Evolutionary conservation across 2,797 vertebrate genomes (phyloP), one percentile per base, ranked within the genome.

Genomic region (Sebastes jordani): DNA sequence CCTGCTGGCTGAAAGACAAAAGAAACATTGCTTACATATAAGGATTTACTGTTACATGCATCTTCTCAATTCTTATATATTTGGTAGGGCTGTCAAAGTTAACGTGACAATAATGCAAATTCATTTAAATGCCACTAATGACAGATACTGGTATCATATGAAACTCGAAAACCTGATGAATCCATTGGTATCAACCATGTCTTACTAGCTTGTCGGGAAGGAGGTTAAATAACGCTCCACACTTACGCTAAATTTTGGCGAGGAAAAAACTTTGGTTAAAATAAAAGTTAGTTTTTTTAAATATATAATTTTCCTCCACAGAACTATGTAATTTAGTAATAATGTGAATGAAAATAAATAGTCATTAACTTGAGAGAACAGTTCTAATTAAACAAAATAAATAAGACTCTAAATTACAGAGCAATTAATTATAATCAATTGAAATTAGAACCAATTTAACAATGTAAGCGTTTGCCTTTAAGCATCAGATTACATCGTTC

Each of bases 1-100:
- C 76, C 3, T 11, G 64, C 61, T 36, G 30, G 56, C 95, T 95
- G 87, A 14, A 84, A 87, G 64, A 84, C 29, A 56, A 42, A 66
- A 69, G 38, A 42, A 42, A 42, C 52, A 11, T 56, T 56, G 11
- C 22, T 56, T 23, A 11, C 25, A 56, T 56, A 23, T 14, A 14
- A 56, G 6, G 23, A 58, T 4, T 25, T 27, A 58, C 13, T 27
- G 55, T 25, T 56, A 23, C 23, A 27, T 56, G 23, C 22, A 56
- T 14, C 23, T 25, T 56, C 23, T 25, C 11, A 25, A 18, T 10
- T 18, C 16, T 20, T 49, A 38, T 14, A 14, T 38, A 38, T 38
- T 38, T 38, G 36, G 36, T 38, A 38, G 36, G 36, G 36, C 36
- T 38, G 36, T 38, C 13, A 38, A 38, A 38, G 38, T 55, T 46